Base-by-base conservation (phyloP, 2,888 invertebrate species). In the Opisthograptis luteolata region DNA sequence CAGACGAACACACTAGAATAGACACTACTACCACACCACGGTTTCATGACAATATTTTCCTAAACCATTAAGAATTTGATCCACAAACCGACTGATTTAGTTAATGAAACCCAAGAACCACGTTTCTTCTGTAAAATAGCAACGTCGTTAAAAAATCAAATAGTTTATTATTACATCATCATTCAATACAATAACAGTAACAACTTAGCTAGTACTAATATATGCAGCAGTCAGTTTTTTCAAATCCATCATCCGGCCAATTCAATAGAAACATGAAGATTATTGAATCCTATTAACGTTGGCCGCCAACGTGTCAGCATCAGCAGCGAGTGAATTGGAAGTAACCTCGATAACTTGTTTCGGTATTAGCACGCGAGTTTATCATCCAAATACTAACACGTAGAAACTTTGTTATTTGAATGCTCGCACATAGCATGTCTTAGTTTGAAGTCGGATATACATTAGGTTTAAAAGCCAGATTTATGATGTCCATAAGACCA, bases 261-360 rank as follows among this genome's bases (percentile, higher is more conserved):
- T 31, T 31, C 31, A 44, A n/a, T 43, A 46, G 40, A 35, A 42
- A 28, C 7, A 22, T 7, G 8, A 48, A 39, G 27, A 44, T 12
- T 14, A 25, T 31, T 10, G n/a, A 41, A 6, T 0, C 2, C 20
- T 31, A 31, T 37, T 28, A 39, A 19, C 5, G 24, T 14, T 48
- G 43, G 43, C 56, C 51, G 55, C 54, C 39, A 48, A 46, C 39
- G 53, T 50, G 43, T 55, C 48, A 22, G 30, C 30, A 10, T 5
- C 24, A n/a, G n/a, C n/a, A n/a, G n/a, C n/a, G n/a, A n/a, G n/a
- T 37, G 31, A 49, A 58, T 54, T 47, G 35, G 9, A 51, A 39
- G 17, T 40, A 55, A 50, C 55, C 55, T 58, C 48, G 36, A 57
- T 52, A 49, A 52, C 51, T 42, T 42, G 52, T 52, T 49, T 46